Evolutionary conservation across 1,140 invertebrate species (phyloP), one percentile per base, ranked within the genome.

Genomic region (Drosophila baimaii): DNA sequence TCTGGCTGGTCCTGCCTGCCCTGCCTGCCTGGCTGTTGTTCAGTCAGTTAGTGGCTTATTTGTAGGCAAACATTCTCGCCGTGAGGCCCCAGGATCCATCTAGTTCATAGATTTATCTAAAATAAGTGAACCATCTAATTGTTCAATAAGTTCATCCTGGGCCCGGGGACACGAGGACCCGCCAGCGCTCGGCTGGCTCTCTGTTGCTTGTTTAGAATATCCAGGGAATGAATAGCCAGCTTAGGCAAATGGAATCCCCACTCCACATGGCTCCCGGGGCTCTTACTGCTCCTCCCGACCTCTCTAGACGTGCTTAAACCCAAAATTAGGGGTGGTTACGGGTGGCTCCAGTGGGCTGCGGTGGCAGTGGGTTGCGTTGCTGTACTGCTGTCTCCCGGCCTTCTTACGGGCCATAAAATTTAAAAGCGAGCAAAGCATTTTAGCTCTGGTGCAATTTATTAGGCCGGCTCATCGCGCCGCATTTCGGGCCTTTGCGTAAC

Each of bases 371-470:
- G 27, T 41, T 31, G 29, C n/a, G 27, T 5, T 27, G 46, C 46
- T 49, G n/a, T n/a, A n/a, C n/a, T n/a, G n/a, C n/a, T n/a, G n/a
- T n/a, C 47, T 27, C 19, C 13, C 56, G 81, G 73, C 79, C 68
- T 83, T 89, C 83, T 88, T 88, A 88, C 83, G 83, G 76, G 83
- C 83, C 83, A 88, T 88, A 88, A 89, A 88, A 89, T 88, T 88
- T 88, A 88, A 88, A 88, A 89, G 83, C 83, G 83, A 88, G 83
- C 83, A 88, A 88, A 88, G 83, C 83, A 88, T 88, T 88, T 88
- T 88, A 88, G 83, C 83, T 88, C 83, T 88, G 83, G 83, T 89
- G 83, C 83, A 88, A 88, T 88, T 88, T 88, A 88, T 88, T 88
- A 88, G 82, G 71, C 82, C 79, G 66, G 75, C 81, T 85, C 81